Evolutionary conservation across 2,797 vertebrate species (phyloP).

Genomic region (Tiaroga cobitis): DNA sequence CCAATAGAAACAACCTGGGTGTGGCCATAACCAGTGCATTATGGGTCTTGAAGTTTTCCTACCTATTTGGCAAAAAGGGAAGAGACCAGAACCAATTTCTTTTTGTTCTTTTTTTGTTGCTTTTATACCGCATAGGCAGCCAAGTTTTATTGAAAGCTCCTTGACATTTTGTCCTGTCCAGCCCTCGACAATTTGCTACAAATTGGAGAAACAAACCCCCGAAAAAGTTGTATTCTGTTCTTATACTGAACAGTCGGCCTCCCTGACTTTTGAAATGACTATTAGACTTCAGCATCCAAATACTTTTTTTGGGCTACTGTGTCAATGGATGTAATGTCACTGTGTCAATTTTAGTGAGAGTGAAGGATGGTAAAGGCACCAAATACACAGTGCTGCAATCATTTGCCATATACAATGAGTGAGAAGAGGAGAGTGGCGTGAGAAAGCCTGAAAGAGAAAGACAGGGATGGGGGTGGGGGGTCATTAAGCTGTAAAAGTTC

Average conservation of each 20-base stretch:
- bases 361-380: background rate
- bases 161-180: background rate
- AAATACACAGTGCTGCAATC: background rate
- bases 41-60: background rate
- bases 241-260: background rate
- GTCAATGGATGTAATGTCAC: background rate
- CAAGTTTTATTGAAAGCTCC: background rate
- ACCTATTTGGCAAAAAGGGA: background rate
- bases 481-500: conserved; percentile 2
- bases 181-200: background rate
- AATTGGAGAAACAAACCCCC: background rate
- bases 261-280: background rate
- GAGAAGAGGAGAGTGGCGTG: background rate
- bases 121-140: background rate
- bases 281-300: background rate
- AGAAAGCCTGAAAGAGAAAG: conserved; percentile 5
- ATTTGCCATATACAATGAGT: background rate
- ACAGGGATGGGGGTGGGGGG: background rate
- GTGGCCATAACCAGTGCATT: background rate
- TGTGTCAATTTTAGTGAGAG: no score
- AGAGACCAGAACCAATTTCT: no score
- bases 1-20: background rate
- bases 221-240: background rate
- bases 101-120: no score
- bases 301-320: background rate